Evolutionary conservation across 1,140 invertebrate genomes (phyloP), one percentile per base, ranked within the genome.

Genomic region (Propsilocerus akamusi): DNA sequence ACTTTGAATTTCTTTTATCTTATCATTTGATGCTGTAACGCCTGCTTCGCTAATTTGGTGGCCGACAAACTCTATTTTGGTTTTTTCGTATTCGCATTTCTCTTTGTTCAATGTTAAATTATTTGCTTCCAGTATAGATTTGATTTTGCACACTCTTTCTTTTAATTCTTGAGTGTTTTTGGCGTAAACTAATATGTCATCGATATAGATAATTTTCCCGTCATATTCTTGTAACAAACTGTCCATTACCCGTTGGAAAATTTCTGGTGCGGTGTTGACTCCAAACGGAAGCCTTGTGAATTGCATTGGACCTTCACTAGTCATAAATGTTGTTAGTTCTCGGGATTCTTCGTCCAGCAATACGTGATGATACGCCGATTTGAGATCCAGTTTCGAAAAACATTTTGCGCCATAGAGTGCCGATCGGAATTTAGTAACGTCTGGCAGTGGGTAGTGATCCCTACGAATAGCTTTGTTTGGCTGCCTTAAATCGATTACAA

Each of bases 401-500:
- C 49, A 49, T 47, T 53, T 52, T 49, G 51, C 49, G 5, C 23
- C 25, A 10, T 8, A 32, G 11, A 53, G 10, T 25, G 22, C 51
- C 12, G 58, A 57, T 41, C 61, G 28, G 26, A 58, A 47, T 26
- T 59, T 55, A 30, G 53, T 58, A 55, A 68, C 60, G 17, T 59
- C 61, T 5, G 65, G 59, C 25, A 63, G 46, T 32, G 59, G 59
- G 47, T 62, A 59, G 24, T 65, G 59, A 52, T 65, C 58, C 46
- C 60, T 48, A 48, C 54, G n/a, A 6, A 68, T 62, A 0, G 65
- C 65, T 55, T 57, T 37, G 51, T 64, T 65, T 1, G 60, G 65
- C 26, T 52, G 14, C 20, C 65, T 52, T 60, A 68, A 64, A 49
- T 68, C 62, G 4, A 67, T 46, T 52, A 63, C 65, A 24, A 68